phyloP scores from a whole-genome alignment of 1,140 invertebrate genomes.

The Magallana gigas region DNA sequence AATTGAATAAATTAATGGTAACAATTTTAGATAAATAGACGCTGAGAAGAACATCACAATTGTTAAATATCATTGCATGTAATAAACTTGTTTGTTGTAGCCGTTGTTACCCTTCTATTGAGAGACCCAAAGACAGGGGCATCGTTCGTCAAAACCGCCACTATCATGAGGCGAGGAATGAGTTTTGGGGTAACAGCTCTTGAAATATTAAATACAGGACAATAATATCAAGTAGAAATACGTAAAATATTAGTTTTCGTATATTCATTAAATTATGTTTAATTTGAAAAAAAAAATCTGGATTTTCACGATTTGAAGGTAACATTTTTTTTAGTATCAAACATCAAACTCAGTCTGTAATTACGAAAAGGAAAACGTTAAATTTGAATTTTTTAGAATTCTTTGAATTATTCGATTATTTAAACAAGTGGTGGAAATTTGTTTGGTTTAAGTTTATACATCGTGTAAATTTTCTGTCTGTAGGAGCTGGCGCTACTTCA shows the following conservation, averaged over 20 bases:
- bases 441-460: not conserved
- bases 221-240: too few relatives aligned
- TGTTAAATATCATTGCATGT: too few relatives aligned
- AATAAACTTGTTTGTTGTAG: conserved; percentile 59
- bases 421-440: not conserved
- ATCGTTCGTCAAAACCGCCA: conserved; percentile 68
- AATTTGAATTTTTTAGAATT: not conserved
- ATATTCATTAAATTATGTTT: too few relatives aligned
- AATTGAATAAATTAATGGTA: too few relatives aligned
- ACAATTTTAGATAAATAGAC: too few relatives aligned
- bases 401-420: not conserved
- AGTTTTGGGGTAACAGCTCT: conserved; percentile 75
- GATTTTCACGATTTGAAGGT: too few relatives aligned
- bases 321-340: too few relatives aligned
- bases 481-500: conserved; percentile 78
- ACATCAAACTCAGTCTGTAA: too few relatives aligned
- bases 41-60: too few relatives aligned
- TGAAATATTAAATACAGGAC: not conserved
- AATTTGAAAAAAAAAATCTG: too few relatives aligned
- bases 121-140: conserved; percentile 74
- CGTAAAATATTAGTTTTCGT: too few relatives aligned
- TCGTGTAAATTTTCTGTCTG: not conserved
- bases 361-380: too few relatives aligned
- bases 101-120: conserved; percentile 75
- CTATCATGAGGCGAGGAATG: conserved; percentile 75